Percentiles rank a stretch among this genome's conserved stretches.
Evolutionary conservation across 2,797 vertebrate species (phyloP).

Genomic region (Heliangelus exortis): DNA sequence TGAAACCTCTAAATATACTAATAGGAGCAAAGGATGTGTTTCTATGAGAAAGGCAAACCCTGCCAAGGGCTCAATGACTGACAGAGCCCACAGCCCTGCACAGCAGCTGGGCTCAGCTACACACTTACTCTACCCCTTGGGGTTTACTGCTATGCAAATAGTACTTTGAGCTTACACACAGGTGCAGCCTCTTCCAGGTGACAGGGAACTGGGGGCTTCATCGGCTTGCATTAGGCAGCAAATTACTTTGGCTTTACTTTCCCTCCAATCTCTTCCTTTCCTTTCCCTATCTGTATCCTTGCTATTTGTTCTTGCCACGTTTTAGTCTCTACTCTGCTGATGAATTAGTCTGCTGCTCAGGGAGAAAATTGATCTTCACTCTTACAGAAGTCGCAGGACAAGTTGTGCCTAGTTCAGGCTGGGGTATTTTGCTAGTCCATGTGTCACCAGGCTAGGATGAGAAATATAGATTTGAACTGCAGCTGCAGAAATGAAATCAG

Average conservation of each 20-base stretch:
- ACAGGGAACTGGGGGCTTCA: background rate
- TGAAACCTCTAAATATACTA: background rate
- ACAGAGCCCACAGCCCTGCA: background rate
- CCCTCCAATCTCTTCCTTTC: background rate
- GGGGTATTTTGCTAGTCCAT: background rate
- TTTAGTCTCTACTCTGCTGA: conserved; percentile 26
- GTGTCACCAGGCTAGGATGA: background rate
- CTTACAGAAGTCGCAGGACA: conserved; percentile 30
- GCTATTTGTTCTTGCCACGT: conserved; percentile 42
- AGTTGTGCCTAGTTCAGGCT: conserved; percentile 21
- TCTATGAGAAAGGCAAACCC: background rate
- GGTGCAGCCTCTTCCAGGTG: background rate
- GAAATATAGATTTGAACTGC: conserved; percentile 19
- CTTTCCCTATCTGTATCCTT: background rate
- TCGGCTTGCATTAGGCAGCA: background rate
- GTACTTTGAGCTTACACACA: background rate
- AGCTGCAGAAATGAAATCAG: background rate
- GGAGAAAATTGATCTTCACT: conserved; percentile 60
- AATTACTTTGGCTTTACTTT: conserved; percentile 39
- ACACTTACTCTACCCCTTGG: background rate
- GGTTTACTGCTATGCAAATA: background rate
- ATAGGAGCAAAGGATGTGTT: background rate
- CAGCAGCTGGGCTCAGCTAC: background rate
- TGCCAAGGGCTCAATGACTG: background rate
- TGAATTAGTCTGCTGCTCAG: conserved; percentile 53